Evolutionary conservation across 2,113 vertebrate species (phyloP).

Genomic region (Anarhynchus alexandrinus): DNA sequence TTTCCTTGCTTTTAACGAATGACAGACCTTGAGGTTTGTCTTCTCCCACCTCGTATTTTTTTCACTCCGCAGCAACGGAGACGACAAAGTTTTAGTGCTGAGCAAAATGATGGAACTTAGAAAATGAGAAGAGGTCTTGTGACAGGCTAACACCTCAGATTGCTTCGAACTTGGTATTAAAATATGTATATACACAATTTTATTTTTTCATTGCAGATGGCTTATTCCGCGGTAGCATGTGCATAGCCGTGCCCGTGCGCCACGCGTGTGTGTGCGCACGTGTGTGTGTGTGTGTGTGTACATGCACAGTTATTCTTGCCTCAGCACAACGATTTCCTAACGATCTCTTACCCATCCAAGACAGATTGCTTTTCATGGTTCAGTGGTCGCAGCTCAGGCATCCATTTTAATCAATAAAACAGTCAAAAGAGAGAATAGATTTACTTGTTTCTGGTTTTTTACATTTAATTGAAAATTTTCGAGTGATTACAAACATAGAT

Average conservation of each 20-base stretch:
- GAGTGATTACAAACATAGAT: slow-evolving; percentile 71
- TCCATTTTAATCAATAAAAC: slow-evolving; percentile 82
- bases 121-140: neutral
- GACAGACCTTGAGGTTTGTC: neutral
- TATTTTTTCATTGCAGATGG: neutral
- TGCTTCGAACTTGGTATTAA: neutral
- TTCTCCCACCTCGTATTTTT: neutral
- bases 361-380: slow-evolving; percentile 83
- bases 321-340: slow-evolving; percentile 74
- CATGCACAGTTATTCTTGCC: slow-evolving; percentile 65
- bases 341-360: slow-evolving; percentile 78
- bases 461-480: slow-evolving; percentile 80
- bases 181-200: neutral
- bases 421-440: slow-evolving; percentile 82
- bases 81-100: neutral
- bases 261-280: neutral
- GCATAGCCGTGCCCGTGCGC: neutral
- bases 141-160: neutral
- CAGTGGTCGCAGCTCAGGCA: slow-evolving; percentile 70
- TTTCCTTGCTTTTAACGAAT: neutral
- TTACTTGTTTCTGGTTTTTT: slow-evolving; percentile 76
- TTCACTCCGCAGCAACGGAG: neutral
- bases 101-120: neutral
- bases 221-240: neutral
- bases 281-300: neutral